A percentile compares a stretch with the other conserved stretches of the same genome.
Conservation (phyloP, 2,797 vertebrate genomes). For the Zonotrichia albicollis region DNA sequence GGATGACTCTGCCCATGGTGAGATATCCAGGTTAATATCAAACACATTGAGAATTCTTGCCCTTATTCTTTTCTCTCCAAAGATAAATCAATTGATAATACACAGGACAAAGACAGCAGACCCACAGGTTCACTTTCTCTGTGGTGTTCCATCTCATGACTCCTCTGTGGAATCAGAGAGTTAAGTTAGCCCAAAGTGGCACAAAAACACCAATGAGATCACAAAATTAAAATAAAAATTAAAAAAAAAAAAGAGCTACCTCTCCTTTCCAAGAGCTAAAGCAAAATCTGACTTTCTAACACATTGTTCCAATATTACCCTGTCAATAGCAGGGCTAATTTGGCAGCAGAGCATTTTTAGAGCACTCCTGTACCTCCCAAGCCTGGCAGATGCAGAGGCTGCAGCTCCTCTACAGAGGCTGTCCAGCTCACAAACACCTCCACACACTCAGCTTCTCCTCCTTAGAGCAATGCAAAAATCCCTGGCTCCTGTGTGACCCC, state of each 20-base stretch:
- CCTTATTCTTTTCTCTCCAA: neutral
- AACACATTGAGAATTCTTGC: neutral
- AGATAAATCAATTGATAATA: neutral
- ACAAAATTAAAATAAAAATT: neutral
- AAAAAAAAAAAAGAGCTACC: neutral
- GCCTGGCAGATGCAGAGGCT: neutral
- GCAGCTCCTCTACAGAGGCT: neutral
- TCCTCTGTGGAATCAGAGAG: neutral
- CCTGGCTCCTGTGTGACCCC: neutral
- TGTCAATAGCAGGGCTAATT: neutral
- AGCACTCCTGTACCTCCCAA: neutral
- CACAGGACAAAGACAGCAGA: neutral
- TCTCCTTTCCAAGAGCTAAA: neutral
- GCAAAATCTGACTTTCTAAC: neutral
- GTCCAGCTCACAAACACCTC: neutral
- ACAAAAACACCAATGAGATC: neutral
- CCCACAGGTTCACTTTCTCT: neutral
- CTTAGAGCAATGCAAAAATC: neutral
- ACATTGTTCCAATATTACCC: rapidly evolving
- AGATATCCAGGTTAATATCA: neutral
- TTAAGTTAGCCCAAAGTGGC: neutral
- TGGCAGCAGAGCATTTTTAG: neutral
- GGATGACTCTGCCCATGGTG: neutral
- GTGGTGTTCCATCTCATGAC: neutral
- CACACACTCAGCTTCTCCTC: rapidly evolving